Evolutionary conservation across 2,113 vertebrate species (phyloP).

Genomic region (Cisticola juncidis): DNA sequence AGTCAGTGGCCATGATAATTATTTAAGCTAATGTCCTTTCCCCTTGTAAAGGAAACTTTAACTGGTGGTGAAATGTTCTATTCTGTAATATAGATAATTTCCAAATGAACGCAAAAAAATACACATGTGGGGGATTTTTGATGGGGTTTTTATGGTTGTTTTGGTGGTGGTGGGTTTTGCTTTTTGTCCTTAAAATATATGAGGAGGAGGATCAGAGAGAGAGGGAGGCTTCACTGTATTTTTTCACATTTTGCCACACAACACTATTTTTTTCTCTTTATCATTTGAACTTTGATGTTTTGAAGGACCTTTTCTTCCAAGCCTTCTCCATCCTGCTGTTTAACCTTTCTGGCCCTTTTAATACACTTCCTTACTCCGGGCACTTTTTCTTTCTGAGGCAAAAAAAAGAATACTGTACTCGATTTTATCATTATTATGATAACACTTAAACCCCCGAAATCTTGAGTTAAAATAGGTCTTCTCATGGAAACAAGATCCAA

Average conservation of each 20-base stretch:
- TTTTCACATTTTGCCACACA: not conserved
- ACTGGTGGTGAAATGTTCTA: not conserved
- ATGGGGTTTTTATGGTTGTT: not conserved
- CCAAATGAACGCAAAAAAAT: not conserved
- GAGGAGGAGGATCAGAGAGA: too few species aligned
- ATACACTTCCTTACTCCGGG: not conserved
- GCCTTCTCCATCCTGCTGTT: not conserved
- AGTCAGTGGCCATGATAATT: not conserved
- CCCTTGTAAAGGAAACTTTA: not conserved
- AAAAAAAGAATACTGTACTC: not conserved
- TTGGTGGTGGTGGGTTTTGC: not conserved
- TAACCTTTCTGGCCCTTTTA: not conserved
- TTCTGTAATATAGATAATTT: not conserved
- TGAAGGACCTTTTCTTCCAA: not conserved
- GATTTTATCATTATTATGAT: not conserved
- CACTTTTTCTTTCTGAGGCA: not conserved
- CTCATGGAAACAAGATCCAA: not conserved
- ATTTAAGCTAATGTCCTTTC: not conserved
- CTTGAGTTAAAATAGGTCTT: not conserved
- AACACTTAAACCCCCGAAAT: not conserved
- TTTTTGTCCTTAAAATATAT: not conserved
- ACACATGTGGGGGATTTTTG: rapidly evolving
- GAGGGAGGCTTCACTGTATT: not conserved
- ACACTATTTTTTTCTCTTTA: not conserved
- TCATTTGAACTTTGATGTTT: not conserved